These are phyloP conservation scores for Carcina quercana DNA, from an alignment of 2,888 invertebrate genomes.

Conservation along the genomic window DNA sequence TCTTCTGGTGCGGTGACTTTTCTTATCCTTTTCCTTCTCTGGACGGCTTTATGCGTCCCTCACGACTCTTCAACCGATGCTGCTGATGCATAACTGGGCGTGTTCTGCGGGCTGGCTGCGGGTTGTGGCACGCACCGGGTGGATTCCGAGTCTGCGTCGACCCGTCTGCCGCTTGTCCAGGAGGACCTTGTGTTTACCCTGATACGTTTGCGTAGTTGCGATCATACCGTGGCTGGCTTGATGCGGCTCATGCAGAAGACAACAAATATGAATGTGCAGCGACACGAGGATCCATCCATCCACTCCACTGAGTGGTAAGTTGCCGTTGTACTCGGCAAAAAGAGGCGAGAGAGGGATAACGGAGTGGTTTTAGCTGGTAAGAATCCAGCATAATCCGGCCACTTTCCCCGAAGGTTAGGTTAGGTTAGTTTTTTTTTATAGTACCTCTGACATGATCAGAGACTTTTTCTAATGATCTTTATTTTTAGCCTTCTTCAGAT, in stretches of 20 bases:
- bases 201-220: constrained; percentile 23
- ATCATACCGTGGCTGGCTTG: constrained; percentile 22
- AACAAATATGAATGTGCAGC: constrained; percentile 20
- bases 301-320: constrained; percentile 15
- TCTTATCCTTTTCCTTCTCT: too few species aligned
- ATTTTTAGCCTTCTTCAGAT: constrained; percentile 17
- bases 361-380: constrained; percentile 12
- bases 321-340: constrained; percentile 15
- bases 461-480: constrained; percentile 13
- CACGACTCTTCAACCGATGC: too few species aligned
- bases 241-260: constrained; percentile 20
- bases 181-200: constrained; percentile 17
- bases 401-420: constrained; percentile 18
- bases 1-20: too few species aligned
- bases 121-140: too few species aligned
- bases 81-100: too few species aligned
- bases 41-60: too few species aligned
- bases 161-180: constrained; percentile 14
- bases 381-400: constrained; percentile 17
- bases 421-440: constrained; percentile 18
- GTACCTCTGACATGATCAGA: constrained; percentile 17
- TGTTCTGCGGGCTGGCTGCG: too few species aligned
- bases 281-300: constrained; percentile 18
- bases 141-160: neutral
- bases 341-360: constrained; percentile 14